Evolutionary conservation across 2,888 invertebrate species (phyloP).

Genomic region (Diarsia rubi): DNA sequence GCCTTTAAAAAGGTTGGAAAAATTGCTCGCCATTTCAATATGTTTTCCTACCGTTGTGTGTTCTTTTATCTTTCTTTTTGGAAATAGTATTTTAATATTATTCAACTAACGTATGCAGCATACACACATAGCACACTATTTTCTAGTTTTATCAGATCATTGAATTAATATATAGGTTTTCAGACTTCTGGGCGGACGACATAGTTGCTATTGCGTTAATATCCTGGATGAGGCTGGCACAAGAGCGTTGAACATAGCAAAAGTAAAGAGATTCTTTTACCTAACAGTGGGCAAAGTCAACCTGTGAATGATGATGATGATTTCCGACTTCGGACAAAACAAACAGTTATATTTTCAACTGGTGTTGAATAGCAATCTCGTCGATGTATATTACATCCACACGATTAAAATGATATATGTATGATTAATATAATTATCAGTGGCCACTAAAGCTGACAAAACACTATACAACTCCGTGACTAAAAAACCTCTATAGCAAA

Average conservation of each 20-base stretch:
- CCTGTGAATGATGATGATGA: too few species aligned
- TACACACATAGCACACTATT: neutral
- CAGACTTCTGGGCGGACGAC: neutral
- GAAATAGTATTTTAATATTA: neutral
- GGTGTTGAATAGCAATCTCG: neutral
- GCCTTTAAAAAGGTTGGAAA: constrained; percentile 16
- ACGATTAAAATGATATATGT: neutral
- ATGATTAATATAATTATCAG: too few species aligned
- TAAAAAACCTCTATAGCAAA: constrained; percentile 19
- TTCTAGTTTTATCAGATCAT: too few species aligned
- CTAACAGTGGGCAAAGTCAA: too few species aligned
- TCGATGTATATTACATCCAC: neutral
- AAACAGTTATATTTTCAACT: neutral
- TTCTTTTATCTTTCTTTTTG: constrained; percentile 1
- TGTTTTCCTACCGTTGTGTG: neutral
- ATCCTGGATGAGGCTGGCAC: too few species aligned
- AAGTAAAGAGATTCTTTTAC: too few species aligned
- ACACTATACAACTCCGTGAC: neutral
- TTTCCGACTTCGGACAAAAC: neutral
- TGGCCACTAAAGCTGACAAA: neutral
- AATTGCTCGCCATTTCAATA: constrained; percentile 12
- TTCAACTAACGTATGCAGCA: neutral
- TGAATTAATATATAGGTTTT: neutral
- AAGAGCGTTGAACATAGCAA: too few species aligned
- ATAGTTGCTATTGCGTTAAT: too few species aligned